Conservation (phyloP, 2,113 vertebrate species). For the Amblyornis subalaris region DNA sequence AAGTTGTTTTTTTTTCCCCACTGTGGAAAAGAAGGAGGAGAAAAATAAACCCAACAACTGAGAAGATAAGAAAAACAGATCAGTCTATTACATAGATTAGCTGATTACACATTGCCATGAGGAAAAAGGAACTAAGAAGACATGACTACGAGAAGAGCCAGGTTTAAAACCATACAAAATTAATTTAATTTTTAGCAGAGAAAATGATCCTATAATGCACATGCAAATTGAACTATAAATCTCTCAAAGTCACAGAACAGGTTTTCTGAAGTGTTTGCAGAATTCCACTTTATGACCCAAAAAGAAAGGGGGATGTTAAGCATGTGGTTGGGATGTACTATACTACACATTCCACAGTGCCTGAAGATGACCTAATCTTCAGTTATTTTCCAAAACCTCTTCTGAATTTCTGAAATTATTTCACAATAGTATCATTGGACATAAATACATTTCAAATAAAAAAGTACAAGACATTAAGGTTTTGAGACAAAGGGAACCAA, state of each 20-base stretch:
- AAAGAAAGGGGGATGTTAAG: background rate
- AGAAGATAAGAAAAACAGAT: background rate
- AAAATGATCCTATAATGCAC: background rate
- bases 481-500: background rate
- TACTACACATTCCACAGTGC: background rate
- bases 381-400: background rate
- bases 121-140: background rate
- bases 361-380: background rate
- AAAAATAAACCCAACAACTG: background rate
- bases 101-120: background rate
- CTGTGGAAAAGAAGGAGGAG: background rate
- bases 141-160: background rate
- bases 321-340: background rate
- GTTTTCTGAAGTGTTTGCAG: background rate
- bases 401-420: background rate
- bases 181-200: background rate
- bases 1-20: background rate
- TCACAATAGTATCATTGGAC: background rate
- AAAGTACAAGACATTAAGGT: background rate
- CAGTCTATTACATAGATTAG: background rate
- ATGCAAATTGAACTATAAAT: background rate
- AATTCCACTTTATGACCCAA: background rate
- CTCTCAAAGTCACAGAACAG: background rate
- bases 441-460: background rate
- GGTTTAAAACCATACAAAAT: background rate